Conservation (phyloP, 2,888 invertebrate species). For the Drosophila silvestris region DNA sequence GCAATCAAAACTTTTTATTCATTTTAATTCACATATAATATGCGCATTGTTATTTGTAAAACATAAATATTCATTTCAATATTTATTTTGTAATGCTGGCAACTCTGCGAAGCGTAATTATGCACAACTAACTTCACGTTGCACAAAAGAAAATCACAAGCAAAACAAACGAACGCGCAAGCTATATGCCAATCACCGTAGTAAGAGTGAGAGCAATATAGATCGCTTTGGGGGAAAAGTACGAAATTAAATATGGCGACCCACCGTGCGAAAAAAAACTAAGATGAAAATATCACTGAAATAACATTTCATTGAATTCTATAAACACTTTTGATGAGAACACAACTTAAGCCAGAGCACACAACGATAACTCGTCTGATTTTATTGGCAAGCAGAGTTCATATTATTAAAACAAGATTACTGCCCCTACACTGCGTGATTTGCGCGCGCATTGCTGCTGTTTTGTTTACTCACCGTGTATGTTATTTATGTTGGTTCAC, state of each 20-base stretch:
- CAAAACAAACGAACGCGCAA: slow-evolving; percentile 72
- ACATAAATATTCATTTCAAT: slow-evolving; percentile 15
- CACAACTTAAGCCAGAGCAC: not conserved
- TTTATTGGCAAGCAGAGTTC: not conserved
- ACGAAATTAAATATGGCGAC: slow-evolving; percentile 79
- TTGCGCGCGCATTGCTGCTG: slow-evolving; percentile 64
- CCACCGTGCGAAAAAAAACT: slow-evolving; percentile 51
- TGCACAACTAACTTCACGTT: slow-evolving; percentile 74
- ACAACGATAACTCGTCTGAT: not conserved
- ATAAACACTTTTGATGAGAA: not conserved
- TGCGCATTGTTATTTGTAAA: not conserved
- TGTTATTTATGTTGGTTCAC: slow-evolving; percentile 46
- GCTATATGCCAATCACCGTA: slow-evolving; percentile 41
- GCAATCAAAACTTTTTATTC: not conserved
- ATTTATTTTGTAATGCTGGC: slow-evolving; percentile 40
- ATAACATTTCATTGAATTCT: slow-evolving; percentile 34
- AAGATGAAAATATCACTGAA: slow-evolving; percentile 28
- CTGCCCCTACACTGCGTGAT: not conserved
- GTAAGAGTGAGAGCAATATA: slow-evolving; percentile 59
- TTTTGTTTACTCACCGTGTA: slow-evolving; percentile 53
- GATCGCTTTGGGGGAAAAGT: slow-evolving; percentile 39
- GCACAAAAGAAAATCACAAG: slow-evolving; percentile 76
- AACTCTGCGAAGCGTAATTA: slow-evolving; percentile 54
- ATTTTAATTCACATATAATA: not conserved
- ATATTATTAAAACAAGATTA: not conserved